Evolutionary conservation across 2,888 invertebrate genomes (phyloP).

Genomic region (Nineta flava): DNA sequence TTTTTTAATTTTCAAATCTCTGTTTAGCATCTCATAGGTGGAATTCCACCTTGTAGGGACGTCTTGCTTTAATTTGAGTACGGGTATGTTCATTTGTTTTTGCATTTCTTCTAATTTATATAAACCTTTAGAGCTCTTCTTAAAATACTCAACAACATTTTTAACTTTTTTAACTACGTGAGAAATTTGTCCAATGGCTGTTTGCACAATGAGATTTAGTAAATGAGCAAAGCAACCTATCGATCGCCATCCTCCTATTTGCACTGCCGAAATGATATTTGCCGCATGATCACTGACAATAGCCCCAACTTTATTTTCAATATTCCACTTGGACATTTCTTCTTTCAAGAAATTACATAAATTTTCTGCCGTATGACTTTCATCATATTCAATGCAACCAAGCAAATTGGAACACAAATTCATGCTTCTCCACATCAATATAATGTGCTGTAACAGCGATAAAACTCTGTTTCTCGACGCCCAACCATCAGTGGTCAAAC

Average conservation of each 20-base stretch:
- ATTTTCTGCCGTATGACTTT: conserved; percentile 13
- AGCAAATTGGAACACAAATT: conserved; percentile 12
- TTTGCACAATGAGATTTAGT: conserved; percentile 14
- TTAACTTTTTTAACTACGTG: conserved; percentile 12
- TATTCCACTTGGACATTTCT: conserved; percentile 8
- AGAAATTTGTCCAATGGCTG: conserved; percentile 2
- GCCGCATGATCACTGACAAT: conserved; percentile 12
- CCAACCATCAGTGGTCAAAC: conserved; percentile 16
- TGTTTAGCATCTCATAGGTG: conserved; percentile 9
- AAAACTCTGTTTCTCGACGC: conserved; percentile 14
- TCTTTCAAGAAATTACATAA: conserved; percentile 9
- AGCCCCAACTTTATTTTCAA: conserved; percentile 12
- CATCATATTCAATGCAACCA: conserved; percentile 11
- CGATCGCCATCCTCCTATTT: conserved; percentile 12
- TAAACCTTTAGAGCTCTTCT: conserved; percentile 9
- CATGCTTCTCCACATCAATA: conserved; percentile 10
- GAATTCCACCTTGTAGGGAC: conserved; percentile 7
- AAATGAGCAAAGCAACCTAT: conserved; percentile 15
- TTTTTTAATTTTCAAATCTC: conserved; percentile 9
- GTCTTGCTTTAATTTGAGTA: conserved; percentile 8
- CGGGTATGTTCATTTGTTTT: conserved; percentile 5
- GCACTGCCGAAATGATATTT: conserved; percentile 13
- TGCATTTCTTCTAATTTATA: conserved; percentile 11
- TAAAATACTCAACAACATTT: conserved; percentile 12
- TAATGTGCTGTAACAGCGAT: conserved; percentile 15